Evolutionary conservation across 1,140 invertebrate species (phyloP).

Genomic region (Diorhabda carinulata): DNA sequence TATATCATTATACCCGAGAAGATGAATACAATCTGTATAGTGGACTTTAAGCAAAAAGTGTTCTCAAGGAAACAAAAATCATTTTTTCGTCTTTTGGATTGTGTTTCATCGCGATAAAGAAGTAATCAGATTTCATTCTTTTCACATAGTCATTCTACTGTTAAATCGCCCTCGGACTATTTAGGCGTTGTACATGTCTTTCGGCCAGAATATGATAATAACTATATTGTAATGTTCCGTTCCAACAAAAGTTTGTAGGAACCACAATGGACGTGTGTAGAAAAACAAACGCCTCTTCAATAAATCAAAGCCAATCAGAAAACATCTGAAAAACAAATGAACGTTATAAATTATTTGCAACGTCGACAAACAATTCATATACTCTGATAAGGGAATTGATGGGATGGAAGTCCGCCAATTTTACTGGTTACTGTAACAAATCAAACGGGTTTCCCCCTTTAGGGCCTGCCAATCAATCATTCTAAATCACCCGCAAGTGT

Average conservation of each 20-base stretch:
- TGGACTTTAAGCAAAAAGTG: too few species aligned
- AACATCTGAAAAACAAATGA: background rate
- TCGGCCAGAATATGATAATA: too few species aligned
- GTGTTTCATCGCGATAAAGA: too few species aligned
- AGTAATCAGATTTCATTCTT: too few species aligned
- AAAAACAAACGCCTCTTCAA: background rate
- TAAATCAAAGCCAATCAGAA: background rate
- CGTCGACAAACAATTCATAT: background rate
- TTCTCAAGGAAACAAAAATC: too few species aligned
- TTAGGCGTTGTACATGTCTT: too few species aligned
- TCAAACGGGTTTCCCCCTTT: background rate
- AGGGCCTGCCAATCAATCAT: background rate
- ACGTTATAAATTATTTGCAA: conserved; percentile 1
- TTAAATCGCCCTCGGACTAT: too few species aligned
- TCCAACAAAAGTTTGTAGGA: background rate
- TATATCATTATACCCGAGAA: too few species aligned
- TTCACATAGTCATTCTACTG: too few species aligned
- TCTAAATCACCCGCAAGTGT: conserved; percentile 1
- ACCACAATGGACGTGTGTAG: background rate
- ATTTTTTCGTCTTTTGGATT: too few species aligned
- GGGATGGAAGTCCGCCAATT: background rate
- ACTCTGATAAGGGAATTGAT: background rate
- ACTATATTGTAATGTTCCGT: too few species aligned
- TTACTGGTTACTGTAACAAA: conserved; percentile 1
- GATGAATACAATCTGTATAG: too few species aligned